Percentiles rank a stretch among this genome's conserved stretches.
These are phyloP conservation scores for Cataglyphis altisquamis DNA, from an alignment of 2,888 invertebrate genomes.

Conservation along the genomic window DNA sequence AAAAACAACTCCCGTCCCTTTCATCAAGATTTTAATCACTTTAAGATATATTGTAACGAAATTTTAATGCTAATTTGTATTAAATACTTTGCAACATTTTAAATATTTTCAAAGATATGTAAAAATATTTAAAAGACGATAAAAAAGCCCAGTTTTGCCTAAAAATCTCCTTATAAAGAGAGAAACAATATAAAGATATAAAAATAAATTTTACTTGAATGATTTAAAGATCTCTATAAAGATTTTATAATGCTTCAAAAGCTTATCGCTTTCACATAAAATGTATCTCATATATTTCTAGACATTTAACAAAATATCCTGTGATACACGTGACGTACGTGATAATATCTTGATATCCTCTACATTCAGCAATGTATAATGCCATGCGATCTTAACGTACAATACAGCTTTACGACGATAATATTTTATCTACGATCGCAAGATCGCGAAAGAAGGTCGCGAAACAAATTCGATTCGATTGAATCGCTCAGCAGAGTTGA, in stretches of 20 bases:
- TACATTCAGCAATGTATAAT: constrained; percentile 32
- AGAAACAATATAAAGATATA: background rate
- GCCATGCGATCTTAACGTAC: background rate
- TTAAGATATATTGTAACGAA: background rate
- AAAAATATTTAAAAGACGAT: background rate
- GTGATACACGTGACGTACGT: background rate
- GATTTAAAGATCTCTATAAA: background rate
- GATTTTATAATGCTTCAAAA: background rate
- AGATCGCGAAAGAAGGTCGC: constrained; percentile 33
- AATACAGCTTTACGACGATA: constrained; percentile 22
- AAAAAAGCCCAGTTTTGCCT: background rate
- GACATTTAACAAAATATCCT: background rate
- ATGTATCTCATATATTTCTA: background rate
- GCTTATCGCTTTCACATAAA: background rate
- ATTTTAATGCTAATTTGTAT: background rate
- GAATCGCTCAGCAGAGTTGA: background rate
- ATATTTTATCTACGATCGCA: constrained; percentile 36
- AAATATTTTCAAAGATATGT: background rate
- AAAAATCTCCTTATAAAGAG: background rate
- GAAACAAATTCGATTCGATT: constrained; percentile 15
- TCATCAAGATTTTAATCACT: background rate
- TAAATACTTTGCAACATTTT: background rate
- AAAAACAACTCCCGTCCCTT: background rate
- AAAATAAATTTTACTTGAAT: background rate
- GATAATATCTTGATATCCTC: constrained; percentile 4